Evolutionary conservation across 2,797 vertebrate species (phyloP), one percentile per base, ranked within the genome.

Genomic region (Poeciliopsis turneri): DNA sequence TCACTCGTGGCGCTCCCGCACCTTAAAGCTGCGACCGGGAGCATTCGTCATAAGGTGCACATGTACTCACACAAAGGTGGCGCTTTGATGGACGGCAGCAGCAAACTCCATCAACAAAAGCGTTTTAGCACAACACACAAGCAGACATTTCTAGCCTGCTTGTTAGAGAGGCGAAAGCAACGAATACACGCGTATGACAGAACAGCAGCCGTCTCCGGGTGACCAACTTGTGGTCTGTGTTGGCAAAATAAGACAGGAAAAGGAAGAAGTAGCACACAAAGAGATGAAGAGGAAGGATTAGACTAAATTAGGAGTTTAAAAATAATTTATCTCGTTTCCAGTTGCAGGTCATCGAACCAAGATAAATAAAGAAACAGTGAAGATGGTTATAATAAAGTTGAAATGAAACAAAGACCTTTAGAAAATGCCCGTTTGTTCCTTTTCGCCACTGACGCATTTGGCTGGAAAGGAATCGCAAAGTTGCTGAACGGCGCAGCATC

Each of bases 21-120:
- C 81, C 75, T 82, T 69, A 53, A 28, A 74, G 49, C 68, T 51
- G 45, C 2, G 1, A 73, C 45, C 43, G 86, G 88, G 75, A 84
- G 78, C 71, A 88, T 89, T 84, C 82, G 78, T 84, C 74, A 86
- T 74, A 55, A 79, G 47, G 33, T 51, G 5, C 45, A 47, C 36
- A 70, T 3, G 53, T 6, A 30, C 28, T 15, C 43, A 12, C 43
- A 43, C 66, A 4, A 73, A 77, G 69, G 75, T 73, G 75, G 81
- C 47, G 69, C 74, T 64, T 78, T 87, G 79, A 89, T 89, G 80
- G 79, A 88, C 75, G 41, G 76, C 59, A 59, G 83, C 16, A 3
- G 28, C 12, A n/a, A 70, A n/a, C 25, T 15, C 23, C 5, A 25
- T 41, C 66, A 28, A 13, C 20, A 7, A 45, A n/a, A 70, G 41